Conservation (phyloP, 2,113 vertebrate genomes). For the Syngnathus typhle region DNA sequence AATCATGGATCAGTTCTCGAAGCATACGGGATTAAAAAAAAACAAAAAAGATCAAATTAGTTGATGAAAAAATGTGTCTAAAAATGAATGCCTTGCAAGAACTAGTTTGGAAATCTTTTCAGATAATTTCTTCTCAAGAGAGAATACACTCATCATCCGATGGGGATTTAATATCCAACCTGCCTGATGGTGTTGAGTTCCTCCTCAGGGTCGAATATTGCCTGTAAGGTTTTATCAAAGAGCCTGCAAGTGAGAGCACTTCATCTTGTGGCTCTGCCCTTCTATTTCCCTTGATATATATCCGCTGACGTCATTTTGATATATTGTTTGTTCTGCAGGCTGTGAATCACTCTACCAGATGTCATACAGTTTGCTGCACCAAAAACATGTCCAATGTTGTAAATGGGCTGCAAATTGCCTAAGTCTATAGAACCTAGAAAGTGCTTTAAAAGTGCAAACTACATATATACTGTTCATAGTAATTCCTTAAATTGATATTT, state of each 20-base stretch:
- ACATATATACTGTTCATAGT: neutral
- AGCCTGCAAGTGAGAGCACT: neutral
- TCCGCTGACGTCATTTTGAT: slow-evolving; percentile 32
- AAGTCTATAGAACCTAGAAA: neutral
- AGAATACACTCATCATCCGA: neutral
- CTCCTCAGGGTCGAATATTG: slow-evolving; percentile 15
- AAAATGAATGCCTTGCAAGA: neutral
- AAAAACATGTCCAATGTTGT: neutral
- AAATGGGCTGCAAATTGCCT: neutral
- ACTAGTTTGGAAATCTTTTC: neutral
- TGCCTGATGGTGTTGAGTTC: neutral
- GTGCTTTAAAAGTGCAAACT: neutral
- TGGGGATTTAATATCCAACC: neutral
- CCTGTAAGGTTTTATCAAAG: slow-evolving; percentile 18
- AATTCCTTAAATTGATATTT: neutral
- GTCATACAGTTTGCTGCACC: neutral
- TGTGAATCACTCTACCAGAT: slow-evolving; percentile 13
- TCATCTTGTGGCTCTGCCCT: slow-evolving; percentile 12
- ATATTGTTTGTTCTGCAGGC: slow-evolving; percentile 6
- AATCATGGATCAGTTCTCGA: neutral
- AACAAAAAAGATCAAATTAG: neutral
- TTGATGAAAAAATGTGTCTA: neutral
- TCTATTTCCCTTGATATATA: slow-evolving; percentile 28
- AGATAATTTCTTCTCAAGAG: neutral
- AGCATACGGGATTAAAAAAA: neutral